Base-by-base conservation (phyloP, 1,140 invertebrate genomes). In the Drosophila elegans region DNA sequence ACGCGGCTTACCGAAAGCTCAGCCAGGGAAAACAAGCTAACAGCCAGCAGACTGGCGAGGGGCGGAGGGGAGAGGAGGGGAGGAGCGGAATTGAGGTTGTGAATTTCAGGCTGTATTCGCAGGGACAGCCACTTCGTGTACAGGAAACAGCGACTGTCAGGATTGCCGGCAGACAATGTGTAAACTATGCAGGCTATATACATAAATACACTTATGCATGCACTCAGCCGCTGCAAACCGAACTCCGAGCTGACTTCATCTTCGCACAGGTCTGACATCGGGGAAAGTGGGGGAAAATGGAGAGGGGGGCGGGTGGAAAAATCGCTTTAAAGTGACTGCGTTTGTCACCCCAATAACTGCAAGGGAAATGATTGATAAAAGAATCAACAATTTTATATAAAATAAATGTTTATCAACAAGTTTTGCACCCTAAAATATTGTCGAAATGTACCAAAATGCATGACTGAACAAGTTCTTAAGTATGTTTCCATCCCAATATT, bases 1-100 rank as follows among this genome's bases (percentile, higher is more conserved):
- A 86, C 82, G 63, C 79, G 82, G 74, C 81, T 85, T 81, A 81
- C 63, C 68, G 54, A 69, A 57, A 71, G 82, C 78, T 81, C 62
- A 61, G 67, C 74, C 67, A 59, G 62, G 51, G 49, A 56, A 75
- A 80, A 66, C 59, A 80, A 74, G 78, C 72, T 49, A 57, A 75
- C 59, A 75, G 72, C 13, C 61, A 53, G 21, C 46, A 48, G 52
- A 52, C 39, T 10, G 49, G 27, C 10, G 16, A 27, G 25, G 34
- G 41, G 16, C n/a, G n/a, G n/a, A 38, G 3, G 36, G 36, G 36
- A 5, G 34, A 0, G 34, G 34, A 0, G 34, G 7, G 1, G 34
- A 36, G 7, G 36, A 21, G 16, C 16, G 16, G 16, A 21, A 21
- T 21, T 21, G 16, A 9, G 36, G 36, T 12, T 38, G 10, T 38